Evolutionary conservation across 2,888 invertebrate genomes (phyloP).

Genomic region (Formica aserva): DNA sequence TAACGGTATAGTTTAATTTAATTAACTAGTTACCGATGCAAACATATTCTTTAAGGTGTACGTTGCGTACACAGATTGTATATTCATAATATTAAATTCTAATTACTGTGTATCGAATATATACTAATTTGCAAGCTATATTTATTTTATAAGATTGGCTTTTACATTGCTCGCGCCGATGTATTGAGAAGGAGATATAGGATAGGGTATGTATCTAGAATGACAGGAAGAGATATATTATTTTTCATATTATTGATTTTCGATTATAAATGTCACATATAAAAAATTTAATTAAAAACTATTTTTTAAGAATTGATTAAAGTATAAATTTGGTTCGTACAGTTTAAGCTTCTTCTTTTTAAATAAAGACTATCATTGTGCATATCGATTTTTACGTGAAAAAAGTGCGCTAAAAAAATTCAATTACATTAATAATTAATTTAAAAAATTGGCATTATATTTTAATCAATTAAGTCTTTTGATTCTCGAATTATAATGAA

Average conservation of each 20-base stretch:
- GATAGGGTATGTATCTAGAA: conserved; percentile 35
- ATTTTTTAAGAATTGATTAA: not conserved
- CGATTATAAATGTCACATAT: conserved; percentile 44
- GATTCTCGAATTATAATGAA: not conserved
- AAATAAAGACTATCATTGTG: not conserved
- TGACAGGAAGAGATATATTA: conserved; percentile 28
- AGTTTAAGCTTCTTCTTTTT: not conserved
- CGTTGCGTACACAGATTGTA: not conserved
- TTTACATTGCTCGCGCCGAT: not conserved
- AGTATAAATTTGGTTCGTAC: not conserved
- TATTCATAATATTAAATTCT: conserved; percentile 7
- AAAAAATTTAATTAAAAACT: not conserved
- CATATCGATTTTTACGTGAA: not conserved
- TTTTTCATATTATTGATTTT: conserved; percentile 50
- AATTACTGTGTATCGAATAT: conserved; percentile 5
- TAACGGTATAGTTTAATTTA: conserved; percentile 32
- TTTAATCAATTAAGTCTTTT: not conserved
- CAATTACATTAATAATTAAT: not conserved
- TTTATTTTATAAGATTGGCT: not conserved
- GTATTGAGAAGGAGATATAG: not conserved
- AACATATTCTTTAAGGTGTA: conserved; percentile 1
- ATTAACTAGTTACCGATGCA: conserved; percentile 30
- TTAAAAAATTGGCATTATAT: not conserved
- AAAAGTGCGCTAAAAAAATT: not conserved
- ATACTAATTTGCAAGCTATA: conserved; percentile 10